phyloP scores from a whole-genome alignment of 1,140 invertebrate species.

The Anastrepha obliqua region DNA sequence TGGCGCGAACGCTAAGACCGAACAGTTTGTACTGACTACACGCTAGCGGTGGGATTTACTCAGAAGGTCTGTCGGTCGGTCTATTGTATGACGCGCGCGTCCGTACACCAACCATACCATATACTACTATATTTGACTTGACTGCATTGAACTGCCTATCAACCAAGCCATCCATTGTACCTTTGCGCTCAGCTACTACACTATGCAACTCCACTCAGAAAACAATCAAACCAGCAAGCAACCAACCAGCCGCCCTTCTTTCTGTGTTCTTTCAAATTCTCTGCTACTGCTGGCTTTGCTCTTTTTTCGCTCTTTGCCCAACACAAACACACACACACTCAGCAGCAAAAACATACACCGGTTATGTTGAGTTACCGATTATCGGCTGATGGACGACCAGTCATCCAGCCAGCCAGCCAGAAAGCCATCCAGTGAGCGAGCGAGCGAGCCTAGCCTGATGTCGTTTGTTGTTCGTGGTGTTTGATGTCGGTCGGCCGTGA shows the following conservation, averaged over 20 bases:
- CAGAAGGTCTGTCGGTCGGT: conserved; percentile 27
- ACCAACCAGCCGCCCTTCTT: not conserved
- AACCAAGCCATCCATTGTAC: conserved; percentile 1
- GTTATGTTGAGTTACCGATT: conserved; percentile 36
- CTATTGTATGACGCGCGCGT: not conserved
- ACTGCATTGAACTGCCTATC: conserved; percentile 14
- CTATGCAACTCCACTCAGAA: not conserved
- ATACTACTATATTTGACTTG: no score
- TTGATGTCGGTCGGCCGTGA: conserved; percentile 6
- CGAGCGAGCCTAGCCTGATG: not conserved
- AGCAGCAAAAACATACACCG: conserved; percentile 20
- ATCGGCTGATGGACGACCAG: conserved; percentile 21
- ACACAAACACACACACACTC: not conserved
- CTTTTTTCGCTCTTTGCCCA: conserved; percentile 2
- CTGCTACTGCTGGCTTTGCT: not conserved
- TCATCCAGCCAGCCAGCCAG: no score
- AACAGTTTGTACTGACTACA: conserved; percentile 44
- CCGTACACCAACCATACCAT: not conserved
- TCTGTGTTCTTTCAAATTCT: not conserved
- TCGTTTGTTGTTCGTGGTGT: not conserved
- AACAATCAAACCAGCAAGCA: not conserved
- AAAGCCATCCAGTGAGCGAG: no score
- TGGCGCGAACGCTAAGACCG: conserved; percentile 30
- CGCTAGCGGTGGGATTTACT: conserved; percentile 24
- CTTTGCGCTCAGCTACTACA: conserved; percentile 27